Conservation (phyloP, 2,888 invertebrate species). For the Drosophila fungiperda region DNA sequence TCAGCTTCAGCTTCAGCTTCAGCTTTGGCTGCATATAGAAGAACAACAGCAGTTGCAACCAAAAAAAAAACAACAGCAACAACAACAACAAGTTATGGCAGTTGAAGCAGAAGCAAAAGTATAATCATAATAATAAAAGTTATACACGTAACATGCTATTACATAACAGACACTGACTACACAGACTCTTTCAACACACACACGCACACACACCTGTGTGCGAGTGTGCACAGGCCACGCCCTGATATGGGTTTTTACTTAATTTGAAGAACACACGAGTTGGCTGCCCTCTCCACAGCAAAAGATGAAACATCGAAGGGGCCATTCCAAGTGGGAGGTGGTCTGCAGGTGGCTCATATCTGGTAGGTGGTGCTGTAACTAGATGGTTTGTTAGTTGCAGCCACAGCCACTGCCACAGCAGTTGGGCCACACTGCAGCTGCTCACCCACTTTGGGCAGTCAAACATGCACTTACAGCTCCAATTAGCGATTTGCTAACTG, state of each 20-base stretch:
- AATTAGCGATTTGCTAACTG: neutral
- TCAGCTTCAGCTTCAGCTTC: conserved; percentile 12
- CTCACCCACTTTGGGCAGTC: conserved; percentile 37
- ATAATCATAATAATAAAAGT: conserved; percentile 79
- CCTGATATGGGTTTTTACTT: conserved; percentile 68
- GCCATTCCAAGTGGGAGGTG: neutral
- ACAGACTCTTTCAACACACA: conserved; percentile 34
- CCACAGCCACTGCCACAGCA: neutral
- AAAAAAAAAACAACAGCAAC: conserved; percentile 21
- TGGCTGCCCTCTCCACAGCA: conserved; percentile 1
- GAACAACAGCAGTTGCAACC: conserved; percentile 27
- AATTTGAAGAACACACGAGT: conserved; percentile 65
- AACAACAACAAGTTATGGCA: conserved; percentile 29
- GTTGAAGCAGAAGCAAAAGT: conserved; percentile 64
- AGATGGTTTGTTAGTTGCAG: conserved; percentile 15
- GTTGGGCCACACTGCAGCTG: conserved; percentile 19
- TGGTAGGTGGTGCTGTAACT: neutral
- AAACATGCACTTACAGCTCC: conserved; percentile 6
- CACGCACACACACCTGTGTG: conserved; percentile 6
- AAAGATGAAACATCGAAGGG: conserved; percentile 1
- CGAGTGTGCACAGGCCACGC: conserved; percentile 7
- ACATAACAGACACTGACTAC: conserved; percentile 67
- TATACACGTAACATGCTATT: conserved; percentile 81
- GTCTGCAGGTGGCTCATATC: neutral
- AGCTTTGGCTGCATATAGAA: conserved; percentile 30